Evolutionary conservation across 2,888 invertebrate genomes (phyloP), one percentile per base, ranked within the genome.

Genomic region (Carabus problematicus): DNA sequence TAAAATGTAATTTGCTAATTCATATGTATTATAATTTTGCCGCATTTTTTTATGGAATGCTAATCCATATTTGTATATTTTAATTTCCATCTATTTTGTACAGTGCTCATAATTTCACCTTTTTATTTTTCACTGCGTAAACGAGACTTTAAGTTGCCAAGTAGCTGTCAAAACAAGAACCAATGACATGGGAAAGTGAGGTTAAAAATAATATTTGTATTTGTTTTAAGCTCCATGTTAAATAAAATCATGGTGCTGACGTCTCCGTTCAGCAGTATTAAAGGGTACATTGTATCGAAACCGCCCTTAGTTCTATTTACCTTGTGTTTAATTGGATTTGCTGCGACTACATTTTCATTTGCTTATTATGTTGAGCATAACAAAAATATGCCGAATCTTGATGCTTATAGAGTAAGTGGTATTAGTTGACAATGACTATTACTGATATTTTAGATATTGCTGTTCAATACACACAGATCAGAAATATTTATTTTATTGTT

Each of bases 291-390:
- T 43, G 55, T 56, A n/a, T 39, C 69, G 1, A 69, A 62, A 47
- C 73, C 73, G 16, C 72, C 73, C 12, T 64, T 72, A 16, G 71
- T 72, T 3, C 66, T 73, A 43, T 72, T 73, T 67, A 71, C 72
- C 8, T 45, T 73, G 41, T 73, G 73, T 60, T 56, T 73, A 43
- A 62, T 73, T 45, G 71, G 70, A 9, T 72, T 73, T 55, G 70
- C 71, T 8, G 42, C 72, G 39, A 72, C 72, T n/a, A 66, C 72
- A 4, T 70, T 73, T 49, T 71, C 61, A 41, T 70, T 73, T 40
- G 72, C 73, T 9, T 73, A 72, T 58, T 73, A 73, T 54, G 70
- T 73, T 4, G 70, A 73, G 39, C 67, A 40, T n/a, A 56, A 68
- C 3, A 71, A 72, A 11, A 64, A 71, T 18, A 70, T 73, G 29